phyloP scores from a whole-genome alignment of 2,113 vertebrate genomes.

The Tupaia chinensis region DNA sequence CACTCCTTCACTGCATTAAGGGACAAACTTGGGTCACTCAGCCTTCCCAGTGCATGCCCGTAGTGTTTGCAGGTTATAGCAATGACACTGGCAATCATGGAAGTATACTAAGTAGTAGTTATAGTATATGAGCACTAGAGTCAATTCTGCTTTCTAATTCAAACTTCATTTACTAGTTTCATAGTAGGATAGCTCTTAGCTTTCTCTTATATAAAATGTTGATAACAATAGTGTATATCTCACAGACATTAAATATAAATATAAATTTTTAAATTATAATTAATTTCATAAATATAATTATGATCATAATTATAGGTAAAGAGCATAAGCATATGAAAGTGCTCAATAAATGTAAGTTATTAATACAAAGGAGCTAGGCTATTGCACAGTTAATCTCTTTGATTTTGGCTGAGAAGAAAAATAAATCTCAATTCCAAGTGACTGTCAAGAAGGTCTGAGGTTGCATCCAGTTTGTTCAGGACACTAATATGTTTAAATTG shows the following conservation, averaged over 20 bases:
- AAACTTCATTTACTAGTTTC: conserved; percentile 35
- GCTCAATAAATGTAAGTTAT: not conserved
- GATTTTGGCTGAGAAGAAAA: conserved; percentile 27
- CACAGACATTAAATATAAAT: not conserved
- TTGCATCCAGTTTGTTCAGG: not conserved
- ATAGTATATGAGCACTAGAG: not conserved
- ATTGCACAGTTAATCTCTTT: not conserved
- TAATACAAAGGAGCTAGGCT: not conserved
- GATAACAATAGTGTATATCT: not conserved
- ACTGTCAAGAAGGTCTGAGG: not conserved
- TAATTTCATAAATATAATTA: not conserved
- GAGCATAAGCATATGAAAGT: not conserved
- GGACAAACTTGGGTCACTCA: too few relatives aligned
- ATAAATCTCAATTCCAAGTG: conserved; percentile 23
- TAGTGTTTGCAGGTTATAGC: too few relatives aligned
- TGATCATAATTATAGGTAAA: not conserved
- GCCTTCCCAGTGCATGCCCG: too few relatives aligned
- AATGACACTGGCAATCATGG: not conserved
- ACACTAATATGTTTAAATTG: not conserved
- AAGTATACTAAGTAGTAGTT: not conserved
- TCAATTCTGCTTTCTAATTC: conserved; percentile 30
- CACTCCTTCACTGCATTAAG: too few relatives aligned
- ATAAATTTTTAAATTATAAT: not conserved
- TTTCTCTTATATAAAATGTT: not conserved
- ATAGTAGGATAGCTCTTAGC: not conserved